phyloP scores from a whole-genome alignment of 2,888 invertebrate species.

The Lycia hirtaria region DNA sequence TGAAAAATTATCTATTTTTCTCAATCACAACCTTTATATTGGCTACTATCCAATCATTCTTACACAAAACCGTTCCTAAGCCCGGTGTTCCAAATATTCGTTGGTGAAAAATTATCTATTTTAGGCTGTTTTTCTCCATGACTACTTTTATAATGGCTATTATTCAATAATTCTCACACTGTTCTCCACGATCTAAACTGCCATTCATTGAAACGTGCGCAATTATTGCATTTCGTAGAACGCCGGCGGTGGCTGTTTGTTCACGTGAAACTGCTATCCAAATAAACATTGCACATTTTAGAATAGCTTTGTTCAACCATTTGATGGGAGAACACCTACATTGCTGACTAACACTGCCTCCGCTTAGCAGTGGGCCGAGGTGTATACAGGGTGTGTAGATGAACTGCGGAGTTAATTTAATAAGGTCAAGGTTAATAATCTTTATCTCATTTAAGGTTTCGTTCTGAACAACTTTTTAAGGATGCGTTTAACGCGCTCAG shows the following conservation, averaged over 20 bases:
- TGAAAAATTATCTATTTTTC: too few species aligned
- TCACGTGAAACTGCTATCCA: conserved; percentile 35
- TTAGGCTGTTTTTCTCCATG: background rate
- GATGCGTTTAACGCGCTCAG: too few species aligned
- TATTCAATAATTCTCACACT: background rate
- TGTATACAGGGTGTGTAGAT: too few species aligned
- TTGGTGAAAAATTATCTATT: too few species aligned
- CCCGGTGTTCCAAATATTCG: too few species aligned
- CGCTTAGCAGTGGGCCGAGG: too few species aligned
- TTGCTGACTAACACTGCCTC: too few species aligned
- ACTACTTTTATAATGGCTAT: background rate
- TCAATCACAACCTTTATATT: background rate
- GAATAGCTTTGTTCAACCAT: conserved; percentile 37
- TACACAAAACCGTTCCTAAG: too few species aligned
- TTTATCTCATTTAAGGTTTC: too few species aligned
- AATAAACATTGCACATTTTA: conserved; percentile 48
- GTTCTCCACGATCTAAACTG: conserved; percentile 5
- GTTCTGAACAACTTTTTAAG: too few species aligned
- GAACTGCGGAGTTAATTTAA: too few species aligned
- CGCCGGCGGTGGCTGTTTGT: conserved; percentile 32
- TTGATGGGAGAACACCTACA: conserved; percentile 8
- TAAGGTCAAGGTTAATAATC: too few species aligned
- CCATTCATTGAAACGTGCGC: conserved; percentile 14
- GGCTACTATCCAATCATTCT: background rate
- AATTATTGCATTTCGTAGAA: conserved; percentile 34